A percentile compares a stretch with the other conserved stretches of the same genome.
phyloP scores from a whole-genome alignment of 2,888 invertebrate species.

The Catocala nupta region DNA sequence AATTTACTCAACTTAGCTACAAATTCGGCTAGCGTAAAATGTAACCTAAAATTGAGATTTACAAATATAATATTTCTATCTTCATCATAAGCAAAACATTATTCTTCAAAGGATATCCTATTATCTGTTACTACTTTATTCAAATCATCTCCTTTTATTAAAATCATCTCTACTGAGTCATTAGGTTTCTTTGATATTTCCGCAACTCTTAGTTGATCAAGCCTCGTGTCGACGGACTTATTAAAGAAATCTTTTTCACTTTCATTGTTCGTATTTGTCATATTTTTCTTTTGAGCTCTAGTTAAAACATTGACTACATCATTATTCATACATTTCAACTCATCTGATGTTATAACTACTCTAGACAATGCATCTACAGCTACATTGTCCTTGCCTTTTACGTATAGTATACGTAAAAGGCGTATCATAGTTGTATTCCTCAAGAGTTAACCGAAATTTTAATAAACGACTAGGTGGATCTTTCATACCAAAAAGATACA shows the following conservation, averaged over 20 bases:
- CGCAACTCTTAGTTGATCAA: slow-evolving; percentile 19
- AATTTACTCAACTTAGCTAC: not conserved
- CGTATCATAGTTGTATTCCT: slow-evolving; percentile 28
- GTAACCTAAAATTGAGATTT: slow-evolving; percentile 3
- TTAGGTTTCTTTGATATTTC: slow-evolving; percentile 8
- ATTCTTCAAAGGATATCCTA: not conserved
- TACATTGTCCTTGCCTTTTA: slow-evolving; percentile 28
- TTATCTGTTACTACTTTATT: not conserved
- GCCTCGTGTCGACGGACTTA: not conserved
- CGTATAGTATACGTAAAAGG: slow-evolving; percentile 20
- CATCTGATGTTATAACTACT: slow-evolving; percentile 11
- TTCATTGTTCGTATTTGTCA: not conserved
- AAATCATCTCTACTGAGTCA: slow-evolving; percentile 6
- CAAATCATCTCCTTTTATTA: slow-evolving; percentile 17
- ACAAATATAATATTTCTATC: not conserved
- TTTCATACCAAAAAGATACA: too few relatives aligned
- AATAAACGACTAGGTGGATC: too few relatives aligned
- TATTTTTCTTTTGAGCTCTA: not conserved
- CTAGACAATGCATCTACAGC: slow-evolving; percentile 29
- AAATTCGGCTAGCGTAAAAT: slow-evolving; percentile 3
- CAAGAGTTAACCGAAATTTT: slow-evolving; percentile 22
- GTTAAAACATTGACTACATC: slow-evolving; percentile 12
- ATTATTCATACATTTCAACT: slow-evolving; percentile 20
- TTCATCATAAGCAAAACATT: not conserved
- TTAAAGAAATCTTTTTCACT: slow-evolving; percentile 17